phyloP scores from a whole-genome alignment of 92 coral and sea anemone genomes.

The Virgularia gustaviana region DNA sequence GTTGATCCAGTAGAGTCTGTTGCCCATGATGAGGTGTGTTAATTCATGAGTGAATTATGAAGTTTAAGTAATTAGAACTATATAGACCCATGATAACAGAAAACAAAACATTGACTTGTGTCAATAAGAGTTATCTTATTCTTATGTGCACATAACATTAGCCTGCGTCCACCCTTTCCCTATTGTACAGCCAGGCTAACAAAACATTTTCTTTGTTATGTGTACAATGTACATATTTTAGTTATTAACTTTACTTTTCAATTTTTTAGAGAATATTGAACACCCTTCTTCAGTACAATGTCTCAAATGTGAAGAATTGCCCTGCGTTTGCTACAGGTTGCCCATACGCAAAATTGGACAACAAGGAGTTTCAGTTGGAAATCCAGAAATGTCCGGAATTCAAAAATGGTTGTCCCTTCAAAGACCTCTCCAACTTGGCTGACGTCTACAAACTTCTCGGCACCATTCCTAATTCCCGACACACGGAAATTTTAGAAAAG shows the following conservation, averaged over 20 bases:
- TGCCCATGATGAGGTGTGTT: not conserved
- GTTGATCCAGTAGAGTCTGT: conserved; percentile 1
- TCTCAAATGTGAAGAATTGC: not conserved
- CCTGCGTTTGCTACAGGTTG: conserved; percentile 2
- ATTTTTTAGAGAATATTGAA: not conserved
- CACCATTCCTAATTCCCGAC: not conserved
- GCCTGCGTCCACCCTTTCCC: no score
- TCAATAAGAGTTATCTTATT: no score
- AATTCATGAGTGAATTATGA: not conserved
- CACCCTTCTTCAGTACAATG: not conserved
- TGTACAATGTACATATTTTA: no score
- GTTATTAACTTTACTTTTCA: no score
- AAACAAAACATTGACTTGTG: no score
- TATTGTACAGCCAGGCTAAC: no score
- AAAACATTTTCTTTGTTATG: no score
- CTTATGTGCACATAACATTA: no score
- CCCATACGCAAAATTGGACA: not conserved
- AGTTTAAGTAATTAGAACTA: no score
- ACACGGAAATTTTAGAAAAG: not conserved
- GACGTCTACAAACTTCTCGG: not conserved
- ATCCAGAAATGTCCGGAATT: conserved; percentile 5
- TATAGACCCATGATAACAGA: no score
- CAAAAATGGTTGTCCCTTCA: conserved; percentile 16
- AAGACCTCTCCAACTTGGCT: not conserved
- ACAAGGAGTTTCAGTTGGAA: not conserved